Percentiles rank a stretch among this genome's conserved stretches.
Evolutionary conservation across 2,888 invertebrate genomes (phyloP).

Genomic region (Lasioglossum oenotherae): DNA sequence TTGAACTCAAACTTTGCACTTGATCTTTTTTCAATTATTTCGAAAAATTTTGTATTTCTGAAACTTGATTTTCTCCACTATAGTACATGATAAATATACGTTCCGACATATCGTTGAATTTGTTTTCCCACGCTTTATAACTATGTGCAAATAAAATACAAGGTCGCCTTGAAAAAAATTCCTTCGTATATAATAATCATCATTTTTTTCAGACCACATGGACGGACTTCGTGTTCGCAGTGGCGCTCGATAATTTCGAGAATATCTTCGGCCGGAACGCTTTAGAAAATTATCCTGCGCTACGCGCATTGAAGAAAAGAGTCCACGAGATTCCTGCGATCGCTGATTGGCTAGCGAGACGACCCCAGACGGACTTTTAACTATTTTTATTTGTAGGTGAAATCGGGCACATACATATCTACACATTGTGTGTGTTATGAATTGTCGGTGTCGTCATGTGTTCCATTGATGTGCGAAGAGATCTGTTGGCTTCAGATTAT

Average conservation of each 20-base stretch:
- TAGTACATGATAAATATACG: too few relatives aligned
- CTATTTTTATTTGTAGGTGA: constrained; percentile 2
- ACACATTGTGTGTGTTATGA: constrained; percentile 8
- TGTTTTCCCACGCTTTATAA: too few relatives aligned
- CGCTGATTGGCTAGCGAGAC: constrained; percentile 86
- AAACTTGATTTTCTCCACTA: too few relatives aligned
- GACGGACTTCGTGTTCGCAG: constrained; percentile 87
- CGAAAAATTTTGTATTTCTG: too few relatives aligned
- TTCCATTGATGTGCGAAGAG: constrained; percentile 5
- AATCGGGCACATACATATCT: constrained; percentile 40
- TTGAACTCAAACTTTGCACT: too few relatives aligned
- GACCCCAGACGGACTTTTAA: constrained; percentile 86
- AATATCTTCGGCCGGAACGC: constrained; percentile 85
- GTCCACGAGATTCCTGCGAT: constrained; percentile 86
- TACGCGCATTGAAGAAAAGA: constrained; percentile 85
- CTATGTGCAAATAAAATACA: too few relatives aligned
- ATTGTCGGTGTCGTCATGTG: constrained; percentile 11
- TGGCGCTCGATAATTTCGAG: constrained; percentile 86
- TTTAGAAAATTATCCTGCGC: constrained; percentile 85
- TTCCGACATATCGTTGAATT: too few relatives aligned
- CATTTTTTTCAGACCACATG: constrained; percentile 85
- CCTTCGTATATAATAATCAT: too few relatives aligned
- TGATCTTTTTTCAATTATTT: too few relatives aligned
- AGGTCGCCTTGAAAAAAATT: background rate
- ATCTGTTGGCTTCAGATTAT: background rate